phyloP scores from a whole-genome alignment of 2,113 vertebrate species.

The Thunnus thynnus region DNA sequence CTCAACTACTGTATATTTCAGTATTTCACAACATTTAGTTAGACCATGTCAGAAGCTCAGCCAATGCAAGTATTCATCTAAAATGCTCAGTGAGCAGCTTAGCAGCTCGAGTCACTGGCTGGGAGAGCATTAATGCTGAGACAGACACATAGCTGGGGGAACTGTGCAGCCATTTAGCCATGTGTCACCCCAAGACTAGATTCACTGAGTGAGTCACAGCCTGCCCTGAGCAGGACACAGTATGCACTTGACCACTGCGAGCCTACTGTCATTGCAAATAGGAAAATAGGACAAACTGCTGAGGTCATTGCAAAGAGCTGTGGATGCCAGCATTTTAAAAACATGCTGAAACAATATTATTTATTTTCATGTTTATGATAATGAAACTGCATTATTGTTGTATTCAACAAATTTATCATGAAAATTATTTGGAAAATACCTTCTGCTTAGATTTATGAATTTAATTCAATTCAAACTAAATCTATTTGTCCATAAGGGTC shows the following conservation, averaged over 20 bases:
- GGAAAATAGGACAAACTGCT: constrained; percentile 66
- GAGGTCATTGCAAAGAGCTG: constrained; percentile 55
- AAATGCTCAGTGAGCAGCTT: constrained; percentile 61
- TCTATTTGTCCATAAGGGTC: background rate
- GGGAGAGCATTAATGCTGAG: constrained; percentile 53
- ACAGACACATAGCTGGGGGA: constrained; percentile 68
- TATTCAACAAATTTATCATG: background rate
- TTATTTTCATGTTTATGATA: constrained; percentile 4
- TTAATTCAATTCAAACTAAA: constrained; percentile 27
- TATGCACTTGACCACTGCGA: constrained; percentile 58
- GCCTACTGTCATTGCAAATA: constrained; percentile 51
- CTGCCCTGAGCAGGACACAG: constrained; percentile 61
- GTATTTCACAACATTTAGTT: constrained; percentile 26
- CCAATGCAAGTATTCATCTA: constrained; percentile 46
- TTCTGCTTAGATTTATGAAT: constrained; percentile 30
- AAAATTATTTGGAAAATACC: background rate
- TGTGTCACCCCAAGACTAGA: constrained; percentile 75
- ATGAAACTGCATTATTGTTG: background rate
- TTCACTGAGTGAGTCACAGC: constrained; percentile 64
- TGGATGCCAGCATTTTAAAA: constrained; percentile 47
- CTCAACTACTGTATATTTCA: constrained; percentile 8
- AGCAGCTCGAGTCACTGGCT: constrained; percentile 36
- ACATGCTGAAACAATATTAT: constrained; percentile 38
- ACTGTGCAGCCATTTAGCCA: constrained; percentile 72
- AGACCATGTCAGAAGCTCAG: constrained; percentile 33